Evolutionary conservation across 2,797 vertebrate genomes (phyloP).

Genomic region (Salarias fasciatus): DNA sequence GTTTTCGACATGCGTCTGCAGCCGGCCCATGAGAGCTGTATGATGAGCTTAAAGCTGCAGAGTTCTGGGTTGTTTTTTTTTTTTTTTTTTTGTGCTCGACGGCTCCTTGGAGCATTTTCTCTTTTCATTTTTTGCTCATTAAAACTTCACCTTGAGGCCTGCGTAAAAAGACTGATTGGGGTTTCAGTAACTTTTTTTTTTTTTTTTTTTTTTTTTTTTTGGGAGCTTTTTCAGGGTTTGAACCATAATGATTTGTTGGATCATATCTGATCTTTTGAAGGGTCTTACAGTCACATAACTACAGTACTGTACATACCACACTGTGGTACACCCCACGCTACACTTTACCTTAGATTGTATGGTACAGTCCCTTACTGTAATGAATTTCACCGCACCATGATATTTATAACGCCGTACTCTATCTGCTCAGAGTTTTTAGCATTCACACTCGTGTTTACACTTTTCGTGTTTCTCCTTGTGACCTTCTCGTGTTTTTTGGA

Average conservation of each 20-base stretch:
- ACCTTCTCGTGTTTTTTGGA: too few species aligned
- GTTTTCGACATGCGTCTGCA: slow-evolving; percentile 26
- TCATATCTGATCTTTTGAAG: background rate
- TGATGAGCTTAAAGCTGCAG: slow-evolving; percentile 34
- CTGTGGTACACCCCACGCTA: too few species aligned
- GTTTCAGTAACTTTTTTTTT: slow-evolving; percentile 4
- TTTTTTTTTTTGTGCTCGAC: slow-evolving; percentile 26
- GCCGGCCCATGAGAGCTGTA: slow-evolving; percentile 26
- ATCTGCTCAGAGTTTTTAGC: too few species aligned
- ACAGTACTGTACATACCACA: too few species aligned
- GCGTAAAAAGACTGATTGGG: slow-evolving; percentile 8
- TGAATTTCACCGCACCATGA: too few species aligned
- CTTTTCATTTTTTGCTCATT: slow-evolving; percentile 47
- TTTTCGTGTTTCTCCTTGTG: too few species aligned
- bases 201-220: slow-evolving; percentile 14
- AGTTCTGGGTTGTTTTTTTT: too few species aligned
- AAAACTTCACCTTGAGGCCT: slow-evolving; percentile 37
- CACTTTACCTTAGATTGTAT: too few species aligned
- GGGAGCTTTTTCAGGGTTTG: background rate
- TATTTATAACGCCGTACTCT: too few species aligned
- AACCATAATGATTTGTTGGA: slow-evolving; percentile 6
- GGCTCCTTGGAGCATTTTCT: slow-evolving; percentile 18
- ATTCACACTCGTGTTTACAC: too few species aligned
- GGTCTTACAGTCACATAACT: too few species aligned
- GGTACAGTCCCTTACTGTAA: too few species aligned